Conservation (phyloP, 2,113 vertebrate genomes). For the Amblyopsis rosae region DNA sequence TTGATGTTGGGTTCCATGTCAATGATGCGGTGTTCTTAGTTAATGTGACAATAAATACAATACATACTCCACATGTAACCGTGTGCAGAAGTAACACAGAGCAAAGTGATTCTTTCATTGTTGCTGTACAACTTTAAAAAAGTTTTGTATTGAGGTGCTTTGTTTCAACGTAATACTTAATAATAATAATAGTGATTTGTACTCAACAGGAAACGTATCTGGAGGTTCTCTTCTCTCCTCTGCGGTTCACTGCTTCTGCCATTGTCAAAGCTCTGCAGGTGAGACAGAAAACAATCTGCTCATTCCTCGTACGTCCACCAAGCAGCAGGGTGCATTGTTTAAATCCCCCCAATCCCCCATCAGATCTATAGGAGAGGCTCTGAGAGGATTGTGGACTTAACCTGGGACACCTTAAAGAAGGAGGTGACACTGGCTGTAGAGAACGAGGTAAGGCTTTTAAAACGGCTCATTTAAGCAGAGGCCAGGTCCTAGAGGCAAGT, state of each 20-base stretch:
- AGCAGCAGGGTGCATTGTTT: too few relatives aligned
- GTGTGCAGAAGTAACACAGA: too few relatives aligned
- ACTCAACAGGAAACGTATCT: conserved; percentile 84
- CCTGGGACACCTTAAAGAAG: conserved; percentile 88
- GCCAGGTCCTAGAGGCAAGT: too few relatives aligned
- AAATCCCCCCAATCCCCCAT: not conserved
- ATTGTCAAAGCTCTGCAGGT: conserved; percentile 90
- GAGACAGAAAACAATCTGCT: not conserved
- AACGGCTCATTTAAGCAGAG: too few relatives aligned
- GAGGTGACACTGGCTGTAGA: conserved; percentile 92
- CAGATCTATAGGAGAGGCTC: conserved; percentile 89
- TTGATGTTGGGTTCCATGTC: too few relatives aligned
- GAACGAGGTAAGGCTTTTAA: conserved; percentile 79
- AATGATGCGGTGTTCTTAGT: too few relatives aligned
- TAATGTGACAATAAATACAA: too few relatives aligned
- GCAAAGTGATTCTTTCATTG: too few relatives aligned
- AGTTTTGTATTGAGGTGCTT: too few relatives aligned
- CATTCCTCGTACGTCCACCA: too few relatives aligned
- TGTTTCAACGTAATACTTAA: not conserved
- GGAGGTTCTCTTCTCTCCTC: conserved; percentile 84
- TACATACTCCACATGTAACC: not conserved
- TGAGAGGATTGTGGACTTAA: conserved; percentile 79
- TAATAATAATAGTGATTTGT: not conserved
- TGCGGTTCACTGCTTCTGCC: conserved; percentile 83
- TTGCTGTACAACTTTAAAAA: too few relatives aligned